phyloP scores from a whole-genome alignment of 2,113 vertebrate genomes.

The Periophthalmodon schlosseri region DNA sequence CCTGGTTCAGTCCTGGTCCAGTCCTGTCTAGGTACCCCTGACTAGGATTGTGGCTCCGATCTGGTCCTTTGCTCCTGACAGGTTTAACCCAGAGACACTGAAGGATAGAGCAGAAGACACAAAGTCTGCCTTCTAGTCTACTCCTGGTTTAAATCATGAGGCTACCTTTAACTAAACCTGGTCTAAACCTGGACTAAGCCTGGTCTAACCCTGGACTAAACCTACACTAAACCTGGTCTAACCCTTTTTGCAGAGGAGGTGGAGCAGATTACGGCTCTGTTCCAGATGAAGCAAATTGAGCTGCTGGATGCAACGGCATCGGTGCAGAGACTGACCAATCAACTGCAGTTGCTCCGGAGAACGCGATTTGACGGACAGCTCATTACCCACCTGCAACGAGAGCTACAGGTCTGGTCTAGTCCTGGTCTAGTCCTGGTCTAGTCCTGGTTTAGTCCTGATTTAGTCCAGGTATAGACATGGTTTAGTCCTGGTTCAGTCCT shows the following conservation, averaged over 20 bases:
- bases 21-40: no score
- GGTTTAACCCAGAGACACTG: no score
- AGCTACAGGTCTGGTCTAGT: slow-evolving; percentile 82
- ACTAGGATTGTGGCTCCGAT: no score
- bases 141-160: no score
- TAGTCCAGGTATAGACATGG: no score
- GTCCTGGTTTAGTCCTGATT: neutral
- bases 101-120: no score
- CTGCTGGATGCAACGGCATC: slow-evolving; percentile 86
- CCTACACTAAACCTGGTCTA: neutral
- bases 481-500: no score
- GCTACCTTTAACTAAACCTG: neutral
- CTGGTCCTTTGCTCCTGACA: no score
- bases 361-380: slow-evolving; percentile 78
- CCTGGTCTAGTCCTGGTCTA: neutral
- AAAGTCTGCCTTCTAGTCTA: no score
- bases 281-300: slow-evolving; percentile 95
- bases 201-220: neutral
- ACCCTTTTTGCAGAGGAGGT: slow-evolving; percentile 84
- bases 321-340: slow-evolving; percentile 90
- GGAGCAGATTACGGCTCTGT: slow-evolving; percentile 91
- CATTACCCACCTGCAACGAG: slow-evolving; percentile 86
- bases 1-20: no score
- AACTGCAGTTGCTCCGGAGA: slow-evolving; percentile 88
- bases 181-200: neutral